These are phyloP conservation scores for Halichoerus grypus DNA, from an alignment of 2,113 vertebrate genomes.

Conservation along the genomic window DNA sequence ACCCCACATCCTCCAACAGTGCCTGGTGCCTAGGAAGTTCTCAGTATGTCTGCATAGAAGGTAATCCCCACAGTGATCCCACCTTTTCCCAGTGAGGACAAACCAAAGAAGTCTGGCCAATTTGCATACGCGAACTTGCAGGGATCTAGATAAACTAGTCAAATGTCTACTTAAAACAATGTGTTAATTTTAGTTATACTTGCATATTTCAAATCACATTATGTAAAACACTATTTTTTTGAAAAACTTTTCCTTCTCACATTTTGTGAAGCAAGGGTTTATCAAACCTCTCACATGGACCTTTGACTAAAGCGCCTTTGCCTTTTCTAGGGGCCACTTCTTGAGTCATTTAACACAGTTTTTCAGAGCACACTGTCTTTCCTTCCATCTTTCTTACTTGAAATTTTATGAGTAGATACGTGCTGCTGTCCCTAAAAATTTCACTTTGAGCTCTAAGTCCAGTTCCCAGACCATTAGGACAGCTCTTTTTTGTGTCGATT, in stretches of 20 bases:
- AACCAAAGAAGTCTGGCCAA: neutral
- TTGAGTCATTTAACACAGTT: neutral
- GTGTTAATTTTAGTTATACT: neutral
- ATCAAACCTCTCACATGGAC: neutral
- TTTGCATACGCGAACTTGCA: neutral
- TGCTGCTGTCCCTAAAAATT: neutral
- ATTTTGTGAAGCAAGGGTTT: neutral
- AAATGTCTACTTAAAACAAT: neutral
- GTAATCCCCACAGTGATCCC: neutral
- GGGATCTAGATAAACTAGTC: neutral
- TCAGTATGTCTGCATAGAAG: neutral
- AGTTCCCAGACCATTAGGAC: neutral
- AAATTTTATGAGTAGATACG: neutral
- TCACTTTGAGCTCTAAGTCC: neutral
- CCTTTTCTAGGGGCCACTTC: neutral
- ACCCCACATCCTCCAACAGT: neutral
- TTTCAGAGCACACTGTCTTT: neutral
- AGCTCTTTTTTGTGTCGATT: neutral
- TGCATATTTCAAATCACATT: neutral
- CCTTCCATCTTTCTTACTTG: neutral
- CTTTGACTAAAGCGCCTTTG: neutral
- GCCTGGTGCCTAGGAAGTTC: neutral
- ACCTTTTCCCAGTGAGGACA: neutral
- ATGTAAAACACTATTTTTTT: neutral
- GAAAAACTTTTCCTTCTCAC: neutral